Evolutionary conservation across 2,113 vertebrate species (phyloP), one percentile per base, ranked within the genome.

Genomic region (Silurus asotus): DNA sequence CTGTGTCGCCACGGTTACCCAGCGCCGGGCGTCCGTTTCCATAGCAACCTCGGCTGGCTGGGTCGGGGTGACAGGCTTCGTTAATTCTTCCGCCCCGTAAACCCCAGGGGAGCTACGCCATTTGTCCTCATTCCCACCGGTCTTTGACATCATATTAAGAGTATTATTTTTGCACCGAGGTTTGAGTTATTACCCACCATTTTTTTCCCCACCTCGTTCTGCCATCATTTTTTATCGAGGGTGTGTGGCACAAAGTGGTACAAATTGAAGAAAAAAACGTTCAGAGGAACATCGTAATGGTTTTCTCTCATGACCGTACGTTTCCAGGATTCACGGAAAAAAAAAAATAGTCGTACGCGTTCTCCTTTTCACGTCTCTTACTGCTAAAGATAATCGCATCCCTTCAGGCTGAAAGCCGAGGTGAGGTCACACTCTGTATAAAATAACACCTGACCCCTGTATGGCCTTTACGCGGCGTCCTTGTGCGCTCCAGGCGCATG

Each of bases 61-160:
- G 94, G 94, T 92, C 93, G 93, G 93, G 94, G 94, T 94, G 95
- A 93, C 95, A 95, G 91, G 93, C 95, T 94, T 94, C 93, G 95
- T 95, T 95, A 95, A 96, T 95, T 95, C 95, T 94, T 94, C 94
- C 94, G 95, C 94, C 37, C 95, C 95, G 92, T 94, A 94, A 95
- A 95, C 93, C 94, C 93, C 94, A 91, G 92, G 93, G 94, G 95
- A 95, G 92, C 91, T 90, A 93, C 91, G 89, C 93, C 93, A 94
- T 94, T 95, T 93, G 93, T 95, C 93, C 94, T 94, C 93, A 91
- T 94, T 94, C 90, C 91, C 90, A 92, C 90, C 28, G 88, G 90
- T 91, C 90, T 94, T 92, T 90, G 90, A 93, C 91, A 88, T 90
- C 90, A 92, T 91, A 93, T 94, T 94, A 93, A 87, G 84, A 93